A percentile compares a stretch with the other conserved stretches of the same genome.
Evolutionary conservation across 2,888 invertebrate species (phyloP).

Genomic region (Trichogramma dendrolimi): DNA sequence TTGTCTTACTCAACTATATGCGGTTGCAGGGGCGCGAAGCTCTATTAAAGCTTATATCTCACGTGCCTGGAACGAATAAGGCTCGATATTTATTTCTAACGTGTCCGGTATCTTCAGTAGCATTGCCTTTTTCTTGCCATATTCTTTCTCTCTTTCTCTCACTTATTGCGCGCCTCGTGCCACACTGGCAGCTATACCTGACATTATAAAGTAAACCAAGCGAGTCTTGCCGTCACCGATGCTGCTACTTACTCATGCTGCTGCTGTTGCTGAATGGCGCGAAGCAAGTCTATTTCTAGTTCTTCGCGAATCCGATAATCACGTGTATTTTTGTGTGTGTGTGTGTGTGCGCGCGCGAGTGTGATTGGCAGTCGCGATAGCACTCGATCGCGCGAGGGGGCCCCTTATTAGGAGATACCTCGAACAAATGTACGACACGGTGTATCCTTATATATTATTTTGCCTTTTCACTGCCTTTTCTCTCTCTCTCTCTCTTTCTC

Average conservation of each 20-base stretch:
- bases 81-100: no score
- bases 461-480: not conserved
- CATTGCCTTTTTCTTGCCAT: constrained; percentile 11
- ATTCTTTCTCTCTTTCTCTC: constrained; percentile 11
- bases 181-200: constrained; percentile 20
- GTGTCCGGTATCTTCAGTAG: not conserved
- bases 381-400: constrained; percentile 12
- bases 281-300: constrained; percentile 40
- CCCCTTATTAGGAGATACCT: constrained; percentile 42
- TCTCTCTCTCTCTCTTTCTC: not conserved
- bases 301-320: constrained; percentile 36
- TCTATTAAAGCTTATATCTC: no score
- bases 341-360: constrained; percentile 1
- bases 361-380: constrained; percentile 43
- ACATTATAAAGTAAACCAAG: no score
- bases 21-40: no score
- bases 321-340: no score
- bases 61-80: no score
- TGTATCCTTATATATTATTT: not conserved
- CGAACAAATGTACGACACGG: constrained; percentile 29
- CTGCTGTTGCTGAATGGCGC: constrained; percentile 23
- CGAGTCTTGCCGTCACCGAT: constrained; percentile 15
- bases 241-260: constrained; percentile 23
- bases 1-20: no score
- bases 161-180: constrained; percentile 17